phyloP scores from a whole-genome alignment of 1,140 invertebrate genomes.

The Hormaphis cornu region DNA sequence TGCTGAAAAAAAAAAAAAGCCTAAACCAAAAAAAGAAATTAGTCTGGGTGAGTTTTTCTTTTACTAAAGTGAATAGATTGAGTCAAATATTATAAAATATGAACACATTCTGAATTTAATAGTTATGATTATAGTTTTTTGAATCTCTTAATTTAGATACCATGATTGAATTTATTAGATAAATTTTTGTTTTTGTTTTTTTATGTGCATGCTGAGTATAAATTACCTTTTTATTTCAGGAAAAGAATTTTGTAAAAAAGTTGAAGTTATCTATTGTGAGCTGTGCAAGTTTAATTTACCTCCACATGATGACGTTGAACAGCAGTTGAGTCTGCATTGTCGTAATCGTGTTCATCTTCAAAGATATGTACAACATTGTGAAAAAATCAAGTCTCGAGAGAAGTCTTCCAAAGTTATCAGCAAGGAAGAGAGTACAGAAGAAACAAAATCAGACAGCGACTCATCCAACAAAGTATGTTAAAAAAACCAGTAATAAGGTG shows the following conservation, averaged over 20 bases:
- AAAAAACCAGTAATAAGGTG: not conserved
- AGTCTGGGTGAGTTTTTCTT: constrained; percentile 46
- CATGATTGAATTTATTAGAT: not conserved
- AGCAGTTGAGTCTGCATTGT: constrained; percentile 36
- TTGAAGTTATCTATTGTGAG: constrained; percentile 61
- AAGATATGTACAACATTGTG: constrained; percentile 34
- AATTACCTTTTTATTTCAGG: constrained; percentile 42
- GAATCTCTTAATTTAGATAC: not conserved
- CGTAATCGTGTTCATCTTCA: constrained; percentile 37
- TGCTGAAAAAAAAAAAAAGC: constrained; percentile 49
- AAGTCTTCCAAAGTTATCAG: not conserved
- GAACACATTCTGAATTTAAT: not conserved
- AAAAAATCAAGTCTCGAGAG: constrained; percentile 11
- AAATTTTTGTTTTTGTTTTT: not conserved
- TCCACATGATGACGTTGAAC: constrained; percentile 51
- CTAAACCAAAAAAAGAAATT: constrained; percentile 40
- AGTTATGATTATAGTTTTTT: not conserved
- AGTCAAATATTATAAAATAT: no score
- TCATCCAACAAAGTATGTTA: constrained; percentile 25
- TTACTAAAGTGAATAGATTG: not conserved
- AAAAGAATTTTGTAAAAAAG: constrained; percentile 62
- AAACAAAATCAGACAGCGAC: constrained; percentile 14
- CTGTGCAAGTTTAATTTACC: constrained; percentile 62
- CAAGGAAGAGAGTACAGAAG: not conserved
- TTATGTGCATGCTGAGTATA: not conserved